Conservation (phyloP, 2,113 vertebrate genomes). For the Oxyruncus cristatus region DNA sequence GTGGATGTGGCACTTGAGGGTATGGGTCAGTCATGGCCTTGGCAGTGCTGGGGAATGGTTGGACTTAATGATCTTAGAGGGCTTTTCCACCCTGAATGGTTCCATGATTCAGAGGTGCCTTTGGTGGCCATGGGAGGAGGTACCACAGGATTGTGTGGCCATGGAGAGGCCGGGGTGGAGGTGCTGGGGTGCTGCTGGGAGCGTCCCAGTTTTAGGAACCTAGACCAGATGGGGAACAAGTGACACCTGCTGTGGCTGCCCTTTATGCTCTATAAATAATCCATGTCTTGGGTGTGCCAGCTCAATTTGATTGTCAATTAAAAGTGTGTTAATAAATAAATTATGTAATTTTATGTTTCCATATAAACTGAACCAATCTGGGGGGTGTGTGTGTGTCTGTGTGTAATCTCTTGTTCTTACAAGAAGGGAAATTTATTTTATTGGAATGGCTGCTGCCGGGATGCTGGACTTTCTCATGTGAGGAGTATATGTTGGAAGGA, state of each 20-base stretch:
- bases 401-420: rapidly evolving
- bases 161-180: background rate
- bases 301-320: background rate
- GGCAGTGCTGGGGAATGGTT: background rate
- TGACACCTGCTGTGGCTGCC: background rate
- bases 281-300: background rate
- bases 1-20: background rate
- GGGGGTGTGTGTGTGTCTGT: background rate
- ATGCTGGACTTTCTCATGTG: background rate
- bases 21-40: background rate
- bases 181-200: background rate
- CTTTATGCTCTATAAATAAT: background rate
- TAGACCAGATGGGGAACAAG: background rate
- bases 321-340: background rate
- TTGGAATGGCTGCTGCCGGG: background rate
- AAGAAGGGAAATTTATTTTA: background rate
- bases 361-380: background rate
- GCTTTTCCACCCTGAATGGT: background rate
- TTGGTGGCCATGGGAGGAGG: background rate
- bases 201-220: background rate
- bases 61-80: rapidly evolving
- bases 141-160: background rate
- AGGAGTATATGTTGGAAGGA: background rate
- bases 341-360: background rate
- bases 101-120: background rate